Evolutionary conservation across 2,888 invertebrate genomes (phyloP), one percentile per base, ranked within the genome.

Genomic region (Microplitis manilae): DNA sequence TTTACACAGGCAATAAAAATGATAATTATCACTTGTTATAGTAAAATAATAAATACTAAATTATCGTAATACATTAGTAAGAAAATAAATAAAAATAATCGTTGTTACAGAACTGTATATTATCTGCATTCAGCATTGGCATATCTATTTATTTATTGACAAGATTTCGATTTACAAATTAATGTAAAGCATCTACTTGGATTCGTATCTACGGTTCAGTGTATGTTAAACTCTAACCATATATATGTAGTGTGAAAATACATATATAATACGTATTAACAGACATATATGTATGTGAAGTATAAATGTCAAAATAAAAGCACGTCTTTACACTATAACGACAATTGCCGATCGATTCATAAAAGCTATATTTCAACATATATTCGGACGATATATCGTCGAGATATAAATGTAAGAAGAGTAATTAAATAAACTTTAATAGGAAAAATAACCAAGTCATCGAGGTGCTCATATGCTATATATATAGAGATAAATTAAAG

Each of bases 101-200:
- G 4, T 30, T 30, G 30, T 30, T 30, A 30, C 30, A 30, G 30
- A 50, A 13, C 6, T 50, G 50, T 13, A 50, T 2, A 8, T 50
- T 50, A 50, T 50, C 50, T 13, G 50, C 4, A 62, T 17, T 17
- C 59, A 59, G 59, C 59, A n/a, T 13, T n/a, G n/a, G 17, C 7
- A 62, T 8, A 7, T 9, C 62, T 59, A 15, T 15, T 62, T 8
- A 62, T 62, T 62, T 62, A 62, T 62, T 62, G 20, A 62, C 6
- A 15, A 20, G 7, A 17, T 62, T 62, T 62, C 62, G 62, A 62
- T 62, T 62, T 50, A 50, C 50, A 50, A 50, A 50, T 62, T 62
- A 62, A 17, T 15, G 62, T 62, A 62, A 20, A 62, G 20, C 20
- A 62, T 30, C 30, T 30, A 30, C 30, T 30, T 30, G 30, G 30